Evolutionary conservation across 2,888 invertebrate genomes (phyloP), one percentile per base, ranked within the genome.

Genomic region (Cheilosia vulpina): DNA sequence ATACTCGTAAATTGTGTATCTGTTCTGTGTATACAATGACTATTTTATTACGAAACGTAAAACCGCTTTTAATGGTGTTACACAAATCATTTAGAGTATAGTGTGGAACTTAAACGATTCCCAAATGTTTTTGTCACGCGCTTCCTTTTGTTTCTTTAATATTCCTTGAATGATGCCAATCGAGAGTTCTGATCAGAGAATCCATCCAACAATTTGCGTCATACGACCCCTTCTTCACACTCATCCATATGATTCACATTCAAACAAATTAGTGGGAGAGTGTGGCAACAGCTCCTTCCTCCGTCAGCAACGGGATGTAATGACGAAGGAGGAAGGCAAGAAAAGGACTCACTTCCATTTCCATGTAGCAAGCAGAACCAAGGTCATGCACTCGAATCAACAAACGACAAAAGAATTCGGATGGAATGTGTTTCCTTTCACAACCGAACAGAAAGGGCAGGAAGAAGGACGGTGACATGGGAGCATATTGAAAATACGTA

Each of bases 321-420:
- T 31, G 71, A 45, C 19, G 24, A 77, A 62, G 38, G 38, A 34
- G 52, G 31, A 34, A 43, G 15, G 4, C 5, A 4, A 63, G 55
- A 57, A 47, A 41, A 73, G 45, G 55, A 72, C 68, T 73, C 77
- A 68, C 72, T 52, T 75, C 47, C 41, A 72, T 19, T 52, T 75
- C 41, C 31, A 72, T 17, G 63, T 68, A 73, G 62, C 55, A 78
- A 68, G 45, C 69, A 78, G 53, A 73, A 63, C 78, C 83, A 83
- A 83, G 83, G 83, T 83, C 83, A 68, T 78, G 78, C 68, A 78
- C 83, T 83, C 55, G 78, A 73, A 83, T 55, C 68, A 77, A 72
- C 72, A 60, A 77, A 71, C 69, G 53, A 66, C 65, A 77, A 63
- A 38, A 78, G 72, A 72, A 73, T 73, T 65, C 45, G 63, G 63